A percentile compares a stretch with the other conserved stretches of the same genome.
These are phyloP conservation scores for Ypsolopha sequella DNA, from an alignment of 2,888 invertebrate genomes.

Conservation along the genomic window DNA sequence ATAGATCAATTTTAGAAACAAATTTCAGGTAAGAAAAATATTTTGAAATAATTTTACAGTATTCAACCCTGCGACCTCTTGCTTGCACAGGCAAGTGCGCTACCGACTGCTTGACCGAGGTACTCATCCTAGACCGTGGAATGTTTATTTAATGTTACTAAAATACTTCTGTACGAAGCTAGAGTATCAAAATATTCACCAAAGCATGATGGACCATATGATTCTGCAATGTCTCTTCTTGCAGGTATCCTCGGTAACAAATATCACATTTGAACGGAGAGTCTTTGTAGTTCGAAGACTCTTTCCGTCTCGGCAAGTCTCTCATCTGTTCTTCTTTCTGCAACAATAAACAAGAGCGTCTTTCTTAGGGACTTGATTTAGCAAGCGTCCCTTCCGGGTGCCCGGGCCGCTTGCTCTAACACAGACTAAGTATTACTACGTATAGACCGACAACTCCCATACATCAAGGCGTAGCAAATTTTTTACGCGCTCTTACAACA, in stretches of 20 bases:
- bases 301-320: conserved; percentile 25
- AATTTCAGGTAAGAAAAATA: background rate
- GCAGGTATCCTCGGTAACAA: conserved; percentile 46
- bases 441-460: no score
- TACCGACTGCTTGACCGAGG: background rate
- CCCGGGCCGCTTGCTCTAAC: no score
- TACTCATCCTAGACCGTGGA: background rate
- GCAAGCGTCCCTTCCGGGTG: background rate
- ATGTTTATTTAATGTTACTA: background rate
- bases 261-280: conserved; percentile 40
- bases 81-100: no score
- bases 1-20: no score
- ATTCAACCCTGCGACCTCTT: no score
- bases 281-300: conserved; percentile 34
- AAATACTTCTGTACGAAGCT: background rate
- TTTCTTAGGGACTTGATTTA: no score
- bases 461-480: no score
- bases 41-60: no score
- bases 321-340: conserved; percentile 30
- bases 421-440: no score
- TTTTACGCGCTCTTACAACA: no score
- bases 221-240: conserved; percentile 21
- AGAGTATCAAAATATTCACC: background rate
- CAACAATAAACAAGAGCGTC: background rate
- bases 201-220: conserved; percentile 4